Evolutionary conservation across 2,888 invertebrate species (phyloP).

Genomic region (Tenthredo scrophulariae): DNA sequence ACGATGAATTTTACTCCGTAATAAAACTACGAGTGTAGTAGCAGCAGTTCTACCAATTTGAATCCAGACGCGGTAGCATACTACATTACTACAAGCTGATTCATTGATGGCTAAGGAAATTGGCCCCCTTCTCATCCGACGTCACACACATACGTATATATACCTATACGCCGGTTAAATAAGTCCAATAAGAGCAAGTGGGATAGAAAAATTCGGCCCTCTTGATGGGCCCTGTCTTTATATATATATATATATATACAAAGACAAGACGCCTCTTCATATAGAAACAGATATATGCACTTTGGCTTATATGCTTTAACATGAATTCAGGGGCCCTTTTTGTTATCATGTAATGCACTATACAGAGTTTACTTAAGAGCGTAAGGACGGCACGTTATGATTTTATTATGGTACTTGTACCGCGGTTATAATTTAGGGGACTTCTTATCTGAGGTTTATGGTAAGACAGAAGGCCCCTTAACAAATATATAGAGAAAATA

Average conservation of each 20-base stretch:
- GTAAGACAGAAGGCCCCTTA: conserved; percentile 7
- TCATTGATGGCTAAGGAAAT: conserved; percentile 20
- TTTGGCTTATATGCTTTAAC: not conserved
- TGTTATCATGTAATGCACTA: not conserved
- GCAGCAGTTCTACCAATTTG: conserved; percentile 10
- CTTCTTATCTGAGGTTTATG: not conserved
- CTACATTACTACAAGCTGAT: not conserved
- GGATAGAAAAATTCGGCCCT: conserved; percentile 2
- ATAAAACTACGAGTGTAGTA: not conserved
- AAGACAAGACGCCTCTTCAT: not conserved
- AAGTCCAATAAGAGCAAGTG: not conserved
- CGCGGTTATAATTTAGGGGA: conserved; percentile 10
- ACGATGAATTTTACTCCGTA: not conserved
- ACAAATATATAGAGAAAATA: not conserved
- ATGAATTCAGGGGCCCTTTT: not conserved
- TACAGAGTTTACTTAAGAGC: not conserved
- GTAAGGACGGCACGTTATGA: not conserved
- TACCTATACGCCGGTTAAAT: not conserved
- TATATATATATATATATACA: not conserved
- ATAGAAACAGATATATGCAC: conserved; percentile 2
- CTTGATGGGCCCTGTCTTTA: not conserved
- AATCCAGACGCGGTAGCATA: conserved; percentile 9
- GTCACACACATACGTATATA: too few species aligned
- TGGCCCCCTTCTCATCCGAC: conserved; percentile 7
- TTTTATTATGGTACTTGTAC: not conserved